These are phyloP conservation scores for Drosophila percnosoma DNA, from an alignment of 2,888 invertebrate species.

Conservation along the genomic window DNA sequence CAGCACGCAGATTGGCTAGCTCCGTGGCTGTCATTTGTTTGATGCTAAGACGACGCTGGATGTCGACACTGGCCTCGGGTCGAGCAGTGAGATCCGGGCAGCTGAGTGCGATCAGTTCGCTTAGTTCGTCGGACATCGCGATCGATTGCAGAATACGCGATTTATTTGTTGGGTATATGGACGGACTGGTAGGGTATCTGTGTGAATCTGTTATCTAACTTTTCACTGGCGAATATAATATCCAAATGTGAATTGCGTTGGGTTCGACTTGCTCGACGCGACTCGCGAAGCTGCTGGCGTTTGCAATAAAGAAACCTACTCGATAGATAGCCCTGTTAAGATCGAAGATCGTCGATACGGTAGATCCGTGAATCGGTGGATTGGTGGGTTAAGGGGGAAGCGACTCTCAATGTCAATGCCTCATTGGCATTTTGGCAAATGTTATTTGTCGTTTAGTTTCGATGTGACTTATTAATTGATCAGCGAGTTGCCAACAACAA, in stretches of 20 bases:
- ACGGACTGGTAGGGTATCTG: slow-evolving; percentile 13
- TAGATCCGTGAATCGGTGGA: slow-evolving; percentile 3
- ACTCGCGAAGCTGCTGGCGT: slow-evolving; percentile 68
- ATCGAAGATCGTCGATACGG: slow-evolving; percentile 28
- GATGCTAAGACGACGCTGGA: slow-evolving; percentile 81
- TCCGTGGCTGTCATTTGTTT: slow-evolving; percentile 83
- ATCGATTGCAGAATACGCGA: slow-evolving; percentile 30
- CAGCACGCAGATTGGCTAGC: slow-evolving; percentile 68
- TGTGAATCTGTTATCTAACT: slow-evolving; percentile 56
- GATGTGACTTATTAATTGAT: slow-evolving; percentile 73
- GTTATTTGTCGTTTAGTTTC: slow-evolving; percentile 43
- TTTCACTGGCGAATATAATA: slow-evolving; percentile 34
- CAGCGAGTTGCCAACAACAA: slow-evolving; percentile 47
- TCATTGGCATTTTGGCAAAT: slow-evolving; percentile 80
- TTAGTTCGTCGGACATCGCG: slow-evolving; percentile 81
- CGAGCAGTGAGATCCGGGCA: slow-evolving; percentile 77
- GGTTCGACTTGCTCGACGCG: slow-evolving; percentile 68
- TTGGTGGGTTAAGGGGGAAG: slow-evolving; percentile 4
- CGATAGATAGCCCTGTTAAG: slow-evolving; percentile 30
- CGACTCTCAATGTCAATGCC: slow-evolving; percentile 75
- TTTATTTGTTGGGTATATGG: slow-evolving; percentile 6
- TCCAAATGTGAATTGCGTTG: slow-evolving; percentile 66
- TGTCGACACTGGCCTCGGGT: slow-evolving; percentile 43
- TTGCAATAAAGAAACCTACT: slow-evolving; percentile 71
- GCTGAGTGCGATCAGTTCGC: slow-evolving; percentile 82